Evolutionary conservation across 2,113 vertebrate genomes (phyloP).

Genomic region (Phodopus roborovskii): DNA sequence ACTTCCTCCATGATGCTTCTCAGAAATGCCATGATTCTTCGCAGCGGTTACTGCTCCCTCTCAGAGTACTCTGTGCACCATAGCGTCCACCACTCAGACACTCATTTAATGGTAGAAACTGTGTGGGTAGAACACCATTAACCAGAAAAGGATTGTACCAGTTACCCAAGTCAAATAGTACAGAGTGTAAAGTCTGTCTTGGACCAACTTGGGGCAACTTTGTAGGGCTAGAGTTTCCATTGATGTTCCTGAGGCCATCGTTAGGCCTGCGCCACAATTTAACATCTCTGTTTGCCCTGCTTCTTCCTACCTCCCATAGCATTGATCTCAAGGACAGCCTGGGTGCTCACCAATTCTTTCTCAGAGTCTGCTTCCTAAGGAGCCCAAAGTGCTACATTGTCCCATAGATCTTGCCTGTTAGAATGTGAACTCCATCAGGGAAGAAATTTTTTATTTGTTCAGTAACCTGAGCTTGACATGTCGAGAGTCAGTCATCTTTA

Average conservation of each 20-base stretch:
- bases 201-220: not conserved
- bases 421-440: not conserved
- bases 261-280: not conserved
- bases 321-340: not conserved
- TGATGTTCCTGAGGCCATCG: not conserved
- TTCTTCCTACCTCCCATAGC: not conserved
- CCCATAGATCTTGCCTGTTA: not conserved
- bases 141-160: not conserved
- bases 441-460: not conserved
- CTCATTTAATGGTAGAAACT: not conserved
- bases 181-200: not conserved
- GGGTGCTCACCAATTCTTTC: not conserved
- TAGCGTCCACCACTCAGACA: accelerated
- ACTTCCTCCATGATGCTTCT: not conserved
- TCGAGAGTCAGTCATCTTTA: not conserved
- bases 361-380: not conserved
- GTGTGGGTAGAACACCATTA: not conserved
- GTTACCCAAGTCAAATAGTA: not conserved
- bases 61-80: not conserved
- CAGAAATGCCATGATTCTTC: not conserved
- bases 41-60: accelerated
- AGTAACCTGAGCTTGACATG: not conserved
- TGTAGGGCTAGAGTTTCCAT: not conserved
- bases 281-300: not conserved
- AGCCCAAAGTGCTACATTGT: not conserved